These are phyloP conservation scores for Patella depressa DNA, from an alignment of 2,888 invertebrate species.

Conservation along the genomic window DNA sequence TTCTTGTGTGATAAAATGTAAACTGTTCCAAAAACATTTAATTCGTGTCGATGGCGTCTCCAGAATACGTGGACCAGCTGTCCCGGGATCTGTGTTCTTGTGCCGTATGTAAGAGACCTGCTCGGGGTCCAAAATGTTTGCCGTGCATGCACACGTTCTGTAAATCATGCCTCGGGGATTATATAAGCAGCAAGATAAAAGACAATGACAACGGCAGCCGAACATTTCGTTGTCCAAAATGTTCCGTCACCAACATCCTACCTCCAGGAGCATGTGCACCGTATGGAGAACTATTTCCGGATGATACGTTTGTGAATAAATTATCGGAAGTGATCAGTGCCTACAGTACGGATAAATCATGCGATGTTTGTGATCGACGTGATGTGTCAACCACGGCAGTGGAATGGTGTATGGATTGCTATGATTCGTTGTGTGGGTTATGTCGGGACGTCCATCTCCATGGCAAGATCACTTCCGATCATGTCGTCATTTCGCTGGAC, in stretches of 20 bases:
- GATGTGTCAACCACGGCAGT: conserved; percentile 43
- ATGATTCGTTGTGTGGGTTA: conserved; percentile 52
- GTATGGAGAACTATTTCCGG: conserved; percentile 42
- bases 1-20: no score
- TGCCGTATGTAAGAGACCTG: conserved; percentile 9
- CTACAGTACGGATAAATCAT: conserved; percentile 47
- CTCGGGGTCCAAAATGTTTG: conserved; percentile 23
- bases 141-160: conserved; percentile 53
- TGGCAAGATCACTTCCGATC: conserved; percentile 49
- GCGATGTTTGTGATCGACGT: conserved; percentile 50
- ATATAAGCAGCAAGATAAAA: conserved; percentile 36
- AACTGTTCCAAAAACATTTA: no score
- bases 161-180: conserved; percentile 42
- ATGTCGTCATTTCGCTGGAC: conserved; percentile 44
- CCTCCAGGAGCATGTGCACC: conserved; percentile 40
- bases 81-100: conserved; percentile 22
- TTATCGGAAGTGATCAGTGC: conserved; percentile 49
- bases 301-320: conserved; percentile 50
- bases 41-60: no score
- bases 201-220: conserved; percentile 22
- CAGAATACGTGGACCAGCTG: conserved; percentile 11
- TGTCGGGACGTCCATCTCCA: conserved; percentile 55
- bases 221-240: conserved; percentile 46
- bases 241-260: conserved; percentile 47
- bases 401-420: conserved; percentile 59